phyloP scores from a whole-genome alignment of 2,797 vertebrate genomes.

The Oryzias dopingdopingensis region DNA sequence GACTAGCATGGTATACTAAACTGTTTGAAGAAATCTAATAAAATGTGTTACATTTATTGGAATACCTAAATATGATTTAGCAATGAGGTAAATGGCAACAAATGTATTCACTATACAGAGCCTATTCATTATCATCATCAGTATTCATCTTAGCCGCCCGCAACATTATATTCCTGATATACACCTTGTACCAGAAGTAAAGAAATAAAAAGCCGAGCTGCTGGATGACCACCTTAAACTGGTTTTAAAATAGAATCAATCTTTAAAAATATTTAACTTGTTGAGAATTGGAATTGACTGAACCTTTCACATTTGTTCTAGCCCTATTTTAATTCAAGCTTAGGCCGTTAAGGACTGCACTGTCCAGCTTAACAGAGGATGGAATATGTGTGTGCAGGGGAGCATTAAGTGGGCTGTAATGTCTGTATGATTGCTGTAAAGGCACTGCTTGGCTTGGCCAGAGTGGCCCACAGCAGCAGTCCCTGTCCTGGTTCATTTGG shows the following conservation, averaged over 20 bases:
- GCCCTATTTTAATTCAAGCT: conserved; percentile 34
- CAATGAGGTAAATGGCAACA: too few species aligned
- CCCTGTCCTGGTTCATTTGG: conserved; percentile 78
- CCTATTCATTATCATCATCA: too few species aligned
- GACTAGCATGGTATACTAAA: too few species aligned
- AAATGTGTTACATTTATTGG: too few species aligned
- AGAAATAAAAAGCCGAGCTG: not conserved
- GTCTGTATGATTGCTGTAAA: conserved; percentile 67
- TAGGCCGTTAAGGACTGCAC: conserved; percentile 34
- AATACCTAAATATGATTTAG: too few species aligned
- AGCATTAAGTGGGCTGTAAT: conserved; percentile 69
- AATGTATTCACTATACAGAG: too few species aligned
- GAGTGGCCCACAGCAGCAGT: conserved; percentile 74
- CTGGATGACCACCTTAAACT: conserved; percentile 22
- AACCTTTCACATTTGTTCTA: conserved; percentile 28
- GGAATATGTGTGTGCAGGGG: conserved; percentile 59
- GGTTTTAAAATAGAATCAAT: conserved; percentile 37
- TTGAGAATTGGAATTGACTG: conserved; percentile 27
- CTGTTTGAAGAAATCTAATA: too few species aligned
- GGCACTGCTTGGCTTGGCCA: conserved; percentile 69
- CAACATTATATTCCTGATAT: too few species aligned
- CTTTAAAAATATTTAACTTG: conserved; percentile 28
- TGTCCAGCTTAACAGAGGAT: conserved; percentile 53
- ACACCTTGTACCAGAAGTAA: not conserved
- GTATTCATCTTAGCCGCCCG: too few species aligned